These are phyloP conservation scores for Sciurus vulgaris DNA, from an alignment of 2,797 vertebrate genomes.

Conservation along the genomic window DNA sequence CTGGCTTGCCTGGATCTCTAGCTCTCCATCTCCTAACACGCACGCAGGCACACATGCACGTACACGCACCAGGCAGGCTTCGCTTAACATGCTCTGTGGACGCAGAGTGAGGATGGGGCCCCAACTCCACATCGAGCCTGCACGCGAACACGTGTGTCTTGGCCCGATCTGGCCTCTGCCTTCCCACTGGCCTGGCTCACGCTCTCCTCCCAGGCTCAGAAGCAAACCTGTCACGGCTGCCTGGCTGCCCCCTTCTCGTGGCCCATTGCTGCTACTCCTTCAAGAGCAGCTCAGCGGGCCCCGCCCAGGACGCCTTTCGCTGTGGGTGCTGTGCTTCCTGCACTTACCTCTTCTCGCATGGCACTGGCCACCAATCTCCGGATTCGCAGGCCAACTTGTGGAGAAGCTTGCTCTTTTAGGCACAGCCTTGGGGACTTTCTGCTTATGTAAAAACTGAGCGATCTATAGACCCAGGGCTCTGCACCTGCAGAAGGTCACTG, in stretches of 20 bases:
- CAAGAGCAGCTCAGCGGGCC: neutral
- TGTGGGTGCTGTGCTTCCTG: neutral
- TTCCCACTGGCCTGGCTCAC: neutral
- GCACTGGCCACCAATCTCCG: neutral
- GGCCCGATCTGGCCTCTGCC: neutral
- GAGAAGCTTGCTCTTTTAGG: neutral
- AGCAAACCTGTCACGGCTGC: neutral
- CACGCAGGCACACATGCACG: too few species aligned
- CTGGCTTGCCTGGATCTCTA: neutral
- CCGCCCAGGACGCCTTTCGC: neutral
- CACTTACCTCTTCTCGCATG: neutral
- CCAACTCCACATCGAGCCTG: neutral
- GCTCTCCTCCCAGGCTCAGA: neutral
- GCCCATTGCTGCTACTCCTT: neutral
- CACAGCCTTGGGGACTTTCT: neutral
- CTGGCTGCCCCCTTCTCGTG: fast-evolving
- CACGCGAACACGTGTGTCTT: fast-evolving
- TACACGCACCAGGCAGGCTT: fast-evolving
- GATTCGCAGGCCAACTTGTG: neutral
- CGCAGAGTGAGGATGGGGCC: neutral
- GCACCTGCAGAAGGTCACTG: conserved; percentile 8
- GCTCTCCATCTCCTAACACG: neutral
- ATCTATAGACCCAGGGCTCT: conserved; percentile 26
- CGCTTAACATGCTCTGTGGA: neutral
- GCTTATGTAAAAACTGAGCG: neutral